Base-by-base conservation (phyloP, 2,797 vertebrate genomes). In the Cuculus canorus region DNA sequence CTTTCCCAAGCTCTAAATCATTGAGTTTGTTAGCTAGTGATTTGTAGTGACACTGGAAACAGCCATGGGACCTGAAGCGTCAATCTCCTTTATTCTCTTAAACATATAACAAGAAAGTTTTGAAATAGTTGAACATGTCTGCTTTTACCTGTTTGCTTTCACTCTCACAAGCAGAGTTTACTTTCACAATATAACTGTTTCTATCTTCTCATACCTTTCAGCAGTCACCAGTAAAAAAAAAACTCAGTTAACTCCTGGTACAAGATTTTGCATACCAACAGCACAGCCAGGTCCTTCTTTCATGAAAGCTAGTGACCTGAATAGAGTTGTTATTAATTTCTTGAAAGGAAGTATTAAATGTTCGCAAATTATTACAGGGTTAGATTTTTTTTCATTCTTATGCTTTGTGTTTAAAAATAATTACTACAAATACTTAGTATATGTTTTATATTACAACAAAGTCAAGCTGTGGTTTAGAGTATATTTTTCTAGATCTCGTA, bases 1-100 rank as follows among this genome's bases (percentile, higher is more conserved):
- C 45, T 82, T 66, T 93, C 47, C 57, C 45, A 59, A 28, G 82
- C 92, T 96, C 93, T 39, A 19, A 89, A 75, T 50, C 91, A 88
- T 13, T 87, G 87, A 53, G n/a, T 89, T 95, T 95, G 91, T 94
- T 92, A 95, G 70, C 65, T 65, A 14, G 37, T 25, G 39, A 87
- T 89, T 87, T 77, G 63, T 79, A 86, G 53, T 59, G 83, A 86
- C 75, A 96, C 66, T 78, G 35, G 68, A 82, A 95, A 91, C 56
- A 76, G n/a, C 28, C 59, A 53, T 13, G 22, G 71, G 57, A 13
- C 41, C 72, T 82, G 65, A 48, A 61, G 32, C 64, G 81, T 82
- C 95, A 78, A 16, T 88, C 39, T 76, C 69, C 68, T 83, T 83
- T 90, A 71, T 57, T 76, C 32, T 81, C 30, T 70, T 87, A 70